Evolutionary conservation across 2,113 vertebrate genomes (phyloP).

Genomic region (Brachypteracias leptosomus): DNA sequence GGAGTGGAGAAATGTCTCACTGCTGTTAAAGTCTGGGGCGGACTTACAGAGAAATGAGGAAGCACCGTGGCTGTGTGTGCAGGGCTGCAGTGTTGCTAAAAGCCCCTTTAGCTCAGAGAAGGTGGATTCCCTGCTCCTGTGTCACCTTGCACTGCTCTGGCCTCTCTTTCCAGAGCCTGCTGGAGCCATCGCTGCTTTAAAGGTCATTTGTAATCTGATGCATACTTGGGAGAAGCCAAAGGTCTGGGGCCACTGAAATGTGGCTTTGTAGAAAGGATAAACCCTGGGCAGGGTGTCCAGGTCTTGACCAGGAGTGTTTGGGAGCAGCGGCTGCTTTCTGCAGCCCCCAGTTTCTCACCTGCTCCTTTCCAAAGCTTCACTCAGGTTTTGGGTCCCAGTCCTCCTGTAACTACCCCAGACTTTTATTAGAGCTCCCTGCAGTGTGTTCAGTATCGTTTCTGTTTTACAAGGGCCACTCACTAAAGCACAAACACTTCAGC

Average conservation of each 20-base stretch:
- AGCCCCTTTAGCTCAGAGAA: neutral
- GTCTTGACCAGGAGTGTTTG: accelerated
- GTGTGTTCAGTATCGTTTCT: neutral
- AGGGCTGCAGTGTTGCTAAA: neutral
- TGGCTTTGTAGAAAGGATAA: neutral
- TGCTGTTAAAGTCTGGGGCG: neutral
- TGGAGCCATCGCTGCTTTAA: neutral
- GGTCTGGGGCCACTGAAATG: neutral
- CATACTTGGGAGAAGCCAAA: neutral
- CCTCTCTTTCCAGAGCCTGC: neutral
- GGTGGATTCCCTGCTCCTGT: accelerated
- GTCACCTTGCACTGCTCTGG: neutral
- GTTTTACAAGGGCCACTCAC: neutral
- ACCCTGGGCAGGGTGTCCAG: neutral
- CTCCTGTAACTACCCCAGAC: accelerated
- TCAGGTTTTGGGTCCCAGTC: neutral
- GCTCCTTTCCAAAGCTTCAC: neutral
- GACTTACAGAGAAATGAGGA: neutral
- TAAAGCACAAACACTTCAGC: neutral
- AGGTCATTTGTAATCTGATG: neutral
- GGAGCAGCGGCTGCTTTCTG: accelerated
- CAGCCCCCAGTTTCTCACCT: neutral
- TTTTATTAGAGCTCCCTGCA: neutral
- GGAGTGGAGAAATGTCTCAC: accelerated
- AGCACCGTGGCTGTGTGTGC: accelerated